Percentiles rank a stretch among this genome's conserved stretches.
Conservation (phyloP, 2,797 vertebrate genomes). For the Erethizon dorsatum region DNA sequence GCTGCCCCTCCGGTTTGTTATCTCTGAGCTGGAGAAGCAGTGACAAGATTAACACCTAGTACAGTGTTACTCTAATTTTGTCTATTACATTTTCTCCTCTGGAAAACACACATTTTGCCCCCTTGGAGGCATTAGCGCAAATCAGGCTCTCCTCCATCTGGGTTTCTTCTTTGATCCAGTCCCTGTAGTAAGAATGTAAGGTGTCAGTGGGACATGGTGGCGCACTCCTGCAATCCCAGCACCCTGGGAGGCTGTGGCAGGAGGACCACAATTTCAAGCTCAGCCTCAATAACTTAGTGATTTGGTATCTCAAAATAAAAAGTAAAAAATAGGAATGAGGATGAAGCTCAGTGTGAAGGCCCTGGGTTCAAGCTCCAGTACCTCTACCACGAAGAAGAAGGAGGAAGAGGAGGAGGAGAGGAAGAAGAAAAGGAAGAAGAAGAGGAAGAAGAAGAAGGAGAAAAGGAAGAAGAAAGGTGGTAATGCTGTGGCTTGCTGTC, state of each 20-base stretch:
- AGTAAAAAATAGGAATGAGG: not conserved
- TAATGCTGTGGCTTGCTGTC: not conserved
- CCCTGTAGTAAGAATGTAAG: not conserved
- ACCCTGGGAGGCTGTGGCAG: not conserved
- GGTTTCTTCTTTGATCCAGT: not conserved
- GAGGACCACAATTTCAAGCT: not conserved
- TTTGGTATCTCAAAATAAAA: not conserved
- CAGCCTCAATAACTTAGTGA: not conserved
- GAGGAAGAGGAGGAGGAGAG: too few relatives aligned
- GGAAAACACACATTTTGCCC: not conserved
- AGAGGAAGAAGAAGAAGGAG: not conserved
- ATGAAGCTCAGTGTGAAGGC: not conserved
- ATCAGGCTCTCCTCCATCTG: not conserved
- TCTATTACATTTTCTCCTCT: not conserved
- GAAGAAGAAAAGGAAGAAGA: too few relatives aligned
- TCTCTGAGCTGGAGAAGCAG: not conserved
- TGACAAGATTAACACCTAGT: not conserved
- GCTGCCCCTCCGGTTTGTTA: not conserved
- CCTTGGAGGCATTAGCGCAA: not conserved
- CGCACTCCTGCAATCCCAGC: not conserved
- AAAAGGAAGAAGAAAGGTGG: accelerated
- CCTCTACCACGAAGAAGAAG: not conserved
- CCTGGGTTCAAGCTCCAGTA: not conserved
- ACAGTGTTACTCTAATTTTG: not conserved
- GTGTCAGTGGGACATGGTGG: not conserved